Conservation (phyloP, 2,888 invertebrate genomes). For the Ichneumoninae sp. region DNA sequence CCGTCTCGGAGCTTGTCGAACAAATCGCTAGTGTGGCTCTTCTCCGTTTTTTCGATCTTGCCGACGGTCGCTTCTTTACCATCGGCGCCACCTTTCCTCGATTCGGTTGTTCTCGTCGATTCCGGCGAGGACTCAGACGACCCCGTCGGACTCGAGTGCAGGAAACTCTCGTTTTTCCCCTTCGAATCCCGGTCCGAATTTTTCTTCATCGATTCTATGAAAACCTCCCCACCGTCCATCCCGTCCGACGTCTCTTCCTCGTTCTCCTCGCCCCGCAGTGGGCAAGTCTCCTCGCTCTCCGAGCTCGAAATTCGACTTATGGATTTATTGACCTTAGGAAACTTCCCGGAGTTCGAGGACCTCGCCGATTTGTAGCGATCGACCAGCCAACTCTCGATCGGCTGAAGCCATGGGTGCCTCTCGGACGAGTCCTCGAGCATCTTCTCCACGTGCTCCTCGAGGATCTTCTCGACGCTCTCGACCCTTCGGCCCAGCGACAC, state of each 20-base stretch:
- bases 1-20: slow-evolving; percentile 72
- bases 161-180: neutral
- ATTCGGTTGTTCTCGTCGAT: neutral
- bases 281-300: slow-evolving; percentile 20
- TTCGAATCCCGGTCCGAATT: neutral
- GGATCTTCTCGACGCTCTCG: slow-evolving; percentile 66
- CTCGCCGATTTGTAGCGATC: slow-evolving; percentile 70
- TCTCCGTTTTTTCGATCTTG: slow-evolving; percentile 60
- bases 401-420: slow-evolving; percentile 78
- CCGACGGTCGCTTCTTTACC: slow-evolving; percentile 40
- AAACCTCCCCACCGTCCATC: slow-evolving; percentile 1
- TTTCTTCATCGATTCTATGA: slow-evolving; percentile 35
- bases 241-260: slow-evolving; percentile 4
- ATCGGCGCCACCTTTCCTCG: slow-evolving; percentile 12
- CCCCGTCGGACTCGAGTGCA: neutral
- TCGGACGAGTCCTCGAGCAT: slow-evolving; percentile 75
- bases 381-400: slow-evolving; percentile 77
- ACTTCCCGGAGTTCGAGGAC: slow-evolving; percentile 23
- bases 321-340: neutral
- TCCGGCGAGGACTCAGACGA: slow-evolving; percentile 16
- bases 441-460: slow-evolving; percentile 72
- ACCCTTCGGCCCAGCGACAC: slow-evolving; percentile 64
- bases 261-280: slow-evolving; percentile 5
- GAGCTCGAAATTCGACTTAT: slow-evolving; percentile 19
- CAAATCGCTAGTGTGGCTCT: slow-evolving; percentile 57